Base-by-base conservation (phyloP, 2,888 invertebrate species). In the Apantesis nais region DNA sequence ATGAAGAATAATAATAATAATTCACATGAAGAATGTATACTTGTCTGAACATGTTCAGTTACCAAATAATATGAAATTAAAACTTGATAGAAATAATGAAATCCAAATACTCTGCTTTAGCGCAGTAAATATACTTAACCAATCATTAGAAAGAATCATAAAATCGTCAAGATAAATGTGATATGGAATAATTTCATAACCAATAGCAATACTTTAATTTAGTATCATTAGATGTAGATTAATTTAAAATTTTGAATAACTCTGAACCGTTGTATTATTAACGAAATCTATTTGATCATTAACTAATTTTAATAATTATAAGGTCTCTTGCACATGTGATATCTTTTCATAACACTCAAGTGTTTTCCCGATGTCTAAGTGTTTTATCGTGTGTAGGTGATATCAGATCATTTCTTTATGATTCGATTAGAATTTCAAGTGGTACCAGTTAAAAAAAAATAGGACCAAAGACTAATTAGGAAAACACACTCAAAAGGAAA, bases 91-190 rank as follows among this genome's bases (percentile, higher is more conserved):
- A 31, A 71, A 70, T 79, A 70, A 72, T 67, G 37, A 65, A 69
- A 67, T 25, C 60, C 44, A 62, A 39, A 34, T 64, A 70, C 37
- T 72, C 60, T 73, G 70, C 81, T 79, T 74, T 66, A 55, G 55
- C 48, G 55, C 79, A 69, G 70, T 77, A 66, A 74, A 72, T 71
- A 66, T 67, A 74, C 58, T 79, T 71, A 71, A 64, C 34, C 34
- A 74, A 68, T 37, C 73, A 67, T 75, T 78, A 78, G 70, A 75
- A 29, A 67, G 19, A 48, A 68, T 70, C 74, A 75, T 82, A 64
- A 76, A 85, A 85, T 88, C 87, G 83, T 88, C 89, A 89, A 88
- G 29, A 58, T 16, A 74, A 82, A 85, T 90, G 90, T 90, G 90
- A 89, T 90, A 89, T 83, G 83, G 80, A 80, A 84, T 85, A 77